Percentiles rank a stretch among this genome's conserved stretches.
Evolutionary conservation across 1,140 invertebrate species (phyloP).

Genomic region (Babylonia areolata): DNA sequence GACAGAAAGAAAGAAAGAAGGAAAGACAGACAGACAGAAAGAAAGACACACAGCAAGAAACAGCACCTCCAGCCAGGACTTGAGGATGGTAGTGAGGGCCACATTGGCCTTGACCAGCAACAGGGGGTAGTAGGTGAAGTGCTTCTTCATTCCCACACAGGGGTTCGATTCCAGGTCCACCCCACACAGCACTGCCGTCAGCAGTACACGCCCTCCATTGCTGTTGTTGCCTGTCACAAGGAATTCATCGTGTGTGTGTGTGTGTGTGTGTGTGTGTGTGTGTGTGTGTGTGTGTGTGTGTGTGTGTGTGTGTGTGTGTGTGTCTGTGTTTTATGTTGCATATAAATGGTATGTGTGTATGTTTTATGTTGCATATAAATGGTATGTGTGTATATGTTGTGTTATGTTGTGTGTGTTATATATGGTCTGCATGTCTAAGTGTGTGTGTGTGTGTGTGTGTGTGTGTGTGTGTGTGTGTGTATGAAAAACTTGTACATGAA

Average conservation of each 20-base stretch:
- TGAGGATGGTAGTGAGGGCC: constrained; percentile 11
- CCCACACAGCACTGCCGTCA: constrained; percentile 47
- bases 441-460: not conserved
- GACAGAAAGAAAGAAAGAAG: too few species aligned
- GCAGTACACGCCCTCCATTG: constrained; percentile 35
- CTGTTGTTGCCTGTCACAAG: not conserved
- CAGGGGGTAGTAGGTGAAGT: constrained; percentile 53
- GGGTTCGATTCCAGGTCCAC: constrained; percentile 48
- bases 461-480: constrained; percentile 2
- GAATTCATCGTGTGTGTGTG: not conserved
- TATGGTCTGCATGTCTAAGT: not conserved
- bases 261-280: not conserved
- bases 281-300: not conserved
- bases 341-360: not conserved
- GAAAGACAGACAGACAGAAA: too few species aligned
- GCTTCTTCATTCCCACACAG: constrained; percentile 8
- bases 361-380: not conserved
- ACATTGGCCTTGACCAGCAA: constrained; percentile 45
- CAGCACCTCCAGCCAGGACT: constrained; percentile 41
- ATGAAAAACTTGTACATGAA: too few species aligned
- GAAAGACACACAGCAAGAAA: too few species aligned
- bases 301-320: not conserved
- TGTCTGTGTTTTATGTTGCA: not conserved
- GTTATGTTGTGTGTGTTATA: not conserved
- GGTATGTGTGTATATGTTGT: not conserved